Evolutionary conservation across 1,140 invertebrate genomes (phyloP), one percentile per base, ranked within the genome.

Genomic region (Drosophila triauraria): DNA sequence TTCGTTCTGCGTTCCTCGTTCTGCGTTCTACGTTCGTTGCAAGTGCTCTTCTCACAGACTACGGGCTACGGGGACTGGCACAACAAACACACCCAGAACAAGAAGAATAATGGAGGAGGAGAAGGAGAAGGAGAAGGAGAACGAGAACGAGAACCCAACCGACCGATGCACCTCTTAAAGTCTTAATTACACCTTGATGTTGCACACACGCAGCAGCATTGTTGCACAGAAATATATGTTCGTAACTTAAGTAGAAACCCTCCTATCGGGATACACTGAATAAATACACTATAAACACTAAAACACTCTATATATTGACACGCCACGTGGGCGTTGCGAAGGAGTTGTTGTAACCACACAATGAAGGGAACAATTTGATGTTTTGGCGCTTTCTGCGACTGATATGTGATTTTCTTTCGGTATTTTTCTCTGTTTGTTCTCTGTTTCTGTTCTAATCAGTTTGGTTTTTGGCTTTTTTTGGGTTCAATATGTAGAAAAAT

Each of bases 401-500:
- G 13, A 20, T 35, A 23, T 40, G 2, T 15, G 12, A 20, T 67
- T 13, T 69, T 10, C 15, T 30, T 44, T 38, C 9, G 48, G n/a
- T 58, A n/a, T 58, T 44, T 54, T 61, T 62, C 30, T 20, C 20
- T 20, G 6, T 32, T 48, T 51, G 17, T 25, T 56, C 53, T 46
- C 57, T 15, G 43, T 48, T 61, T 69, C 25, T 51, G 35, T 38
- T 50, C 68, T 46, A 50, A 71, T 54, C 42, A 48, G 20, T 59
- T 59, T 56, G 46, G 15, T 61, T 48, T 75, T 59, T 67, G 32
- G 32, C 32, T 69, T 59, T 58, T 58, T 79, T 69, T 61, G 51
- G 70, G 44, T 80, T 67, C 61, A 79, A 80, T 79, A 86, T 78
- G 83, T 83, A 91, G 80, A 82, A 81, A 92, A 91, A 84, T 78